Conservation (phyloP, 2,888 invertebrate species). For the Eristalis tenax region DNA sequence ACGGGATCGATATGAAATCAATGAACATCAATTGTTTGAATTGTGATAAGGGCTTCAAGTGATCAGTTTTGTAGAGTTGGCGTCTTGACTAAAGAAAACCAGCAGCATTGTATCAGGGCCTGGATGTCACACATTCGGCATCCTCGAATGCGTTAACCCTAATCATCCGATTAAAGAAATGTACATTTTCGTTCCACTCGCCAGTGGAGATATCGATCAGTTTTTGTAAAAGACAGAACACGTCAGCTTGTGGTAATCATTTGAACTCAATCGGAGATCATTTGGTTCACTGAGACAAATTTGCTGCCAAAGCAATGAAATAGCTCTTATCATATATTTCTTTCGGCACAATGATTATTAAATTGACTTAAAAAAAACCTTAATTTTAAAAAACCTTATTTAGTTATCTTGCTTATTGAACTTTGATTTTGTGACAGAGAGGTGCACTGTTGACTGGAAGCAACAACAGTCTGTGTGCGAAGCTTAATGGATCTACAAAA, state of each 20-base stretch:
- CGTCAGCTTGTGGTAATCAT: neutral
- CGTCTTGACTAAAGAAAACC: neutral
- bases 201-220: neutral
- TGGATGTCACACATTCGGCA: no score
- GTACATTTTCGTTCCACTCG: neutral
- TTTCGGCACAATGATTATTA: neutral
- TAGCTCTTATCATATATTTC: neutral
- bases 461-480: neutral
- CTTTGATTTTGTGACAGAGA: neutral
- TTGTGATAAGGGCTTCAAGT: neutral
- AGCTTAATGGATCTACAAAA: no score
- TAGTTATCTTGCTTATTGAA: neutral
- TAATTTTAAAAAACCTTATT: neutral
- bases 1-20: no score
- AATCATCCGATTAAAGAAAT: neutral
- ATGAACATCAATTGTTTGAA: neutral
- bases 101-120: no score
- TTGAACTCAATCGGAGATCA: neutral
- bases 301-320: neutral
- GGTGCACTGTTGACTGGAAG: neutral
- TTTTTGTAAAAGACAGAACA: neutral
- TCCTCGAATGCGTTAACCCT: neutral
- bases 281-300: neutral
- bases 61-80: neutral
- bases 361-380: neutral